Percentiles rank a stretch among this genome's conserved stretches.
phyloP scores from a whole-genome alignment of 2,113 vertebrate genomes.

The Sula dactylatra region DNA sequence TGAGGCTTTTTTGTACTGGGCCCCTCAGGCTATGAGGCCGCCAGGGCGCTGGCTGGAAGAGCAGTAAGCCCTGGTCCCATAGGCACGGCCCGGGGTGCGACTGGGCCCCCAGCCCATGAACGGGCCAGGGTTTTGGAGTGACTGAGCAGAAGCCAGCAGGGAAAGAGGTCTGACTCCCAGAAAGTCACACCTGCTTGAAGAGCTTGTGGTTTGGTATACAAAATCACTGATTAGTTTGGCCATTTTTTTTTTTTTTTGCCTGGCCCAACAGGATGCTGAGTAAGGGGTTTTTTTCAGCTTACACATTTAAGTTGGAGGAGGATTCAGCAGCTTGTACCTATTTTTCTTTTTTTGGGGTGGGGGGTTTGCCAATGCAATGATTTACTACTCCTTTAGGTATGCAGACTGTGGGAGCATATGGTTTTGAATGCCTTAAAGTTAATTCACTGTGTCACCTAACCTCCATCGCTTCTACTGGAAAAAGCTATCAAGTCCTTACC shows the following conservation, averaged over 20 bases:
- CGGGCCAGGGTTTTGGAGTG: not conserved
- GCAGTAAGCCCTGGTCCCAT: not conserved
- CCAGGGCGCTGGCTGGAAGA: not conserved
- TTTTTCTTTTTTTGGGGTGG: not conserved
- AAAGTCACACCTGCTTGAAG: not conserved
- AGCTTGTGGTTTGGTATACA: not conserved
- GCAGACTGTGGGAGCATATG: not conserved
- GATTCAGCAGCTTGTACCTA: not conserved
- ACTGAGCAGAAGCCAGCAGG: not conserved
- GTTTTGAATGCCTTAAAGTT: conserved; percentile 23
- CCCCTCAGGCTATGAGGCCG: not conserved
- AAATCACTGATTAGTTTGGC: not conserved
- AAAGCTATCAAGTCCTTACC: conserved; percentile 26
- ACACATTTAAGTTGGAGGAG: not conserved
- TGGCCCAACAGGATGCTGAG: not conserved
- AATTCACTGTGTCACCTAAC: conserved; percentile 54
- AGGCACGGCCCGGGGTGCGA: rapidly evolving
- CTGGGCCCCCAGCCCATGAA: rapidly evolving
- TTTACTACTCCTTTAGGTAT: not conserved
- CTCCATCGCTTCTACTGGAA: not conserved
- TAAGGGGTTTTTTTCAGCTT: not conserved
- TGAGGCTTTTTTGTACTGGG: not conserved
- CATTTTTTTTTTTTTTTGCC: not conserved
- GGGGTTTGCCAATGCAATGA: not conserved
- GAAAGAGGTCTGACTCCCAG: not conserved